Evolutionary conservation across 1,140 invertebrate species (phyloP).

Genomic region (Laupala kohalensis): DNA sequence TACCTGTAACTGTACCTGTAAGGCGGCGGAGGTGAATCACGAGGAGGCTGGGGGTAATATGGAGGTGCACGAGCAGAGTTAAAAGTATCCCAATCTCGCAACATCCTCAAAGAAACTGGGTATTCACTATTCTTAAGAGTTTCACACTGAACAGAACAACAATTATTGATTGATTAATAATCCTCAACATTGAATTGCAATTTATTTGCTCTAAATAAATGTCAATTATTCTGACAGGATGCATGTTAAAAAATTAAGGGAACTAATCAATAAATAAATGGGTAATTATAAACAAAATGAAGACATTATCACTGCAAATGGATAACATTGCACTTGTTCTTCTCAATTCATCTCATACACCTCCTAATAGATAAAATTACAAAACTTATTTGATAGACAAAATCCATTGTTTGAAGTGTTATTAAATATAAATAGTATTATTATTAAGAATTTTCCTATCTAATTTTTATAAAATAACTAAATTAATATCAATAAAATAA

Average conservation of each 20-base stretch:
- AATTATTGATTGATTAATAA: no score
- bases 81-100: slow-evolving; percentile 5
- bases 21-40: slow-evolving; percentile 29
- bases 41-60: slow-evolving; percentile 28
- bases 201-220: no score
- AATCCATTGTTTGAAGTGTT: no score
- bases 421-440: no score
- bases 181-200: no score
- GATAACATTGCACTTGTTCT: no score
- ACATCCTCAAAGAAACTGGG: neutral
- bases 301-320: no score
- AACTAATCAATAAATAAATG: no score
- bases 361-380: neutral
- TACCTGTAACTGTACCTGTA: slow-evolving; percentile 24
- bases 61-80: slow-evolving; percentile 22
- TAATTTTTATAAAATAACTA: neutral
- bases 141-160: neutral
- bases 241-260: no score
- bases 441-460: neutral
- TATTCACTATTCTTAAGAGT: neutral
- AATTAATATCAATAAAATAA: neutral
- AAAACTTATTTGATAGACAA: neutral
- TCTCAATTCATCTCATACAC: no score
- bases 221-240: no score
- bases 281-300: no score